These are phyloP conservation scores for Odontomachus brunneus DNA, from an alignment of 1,140 invertebrate species.

Conservation along the genomic window DNA sequence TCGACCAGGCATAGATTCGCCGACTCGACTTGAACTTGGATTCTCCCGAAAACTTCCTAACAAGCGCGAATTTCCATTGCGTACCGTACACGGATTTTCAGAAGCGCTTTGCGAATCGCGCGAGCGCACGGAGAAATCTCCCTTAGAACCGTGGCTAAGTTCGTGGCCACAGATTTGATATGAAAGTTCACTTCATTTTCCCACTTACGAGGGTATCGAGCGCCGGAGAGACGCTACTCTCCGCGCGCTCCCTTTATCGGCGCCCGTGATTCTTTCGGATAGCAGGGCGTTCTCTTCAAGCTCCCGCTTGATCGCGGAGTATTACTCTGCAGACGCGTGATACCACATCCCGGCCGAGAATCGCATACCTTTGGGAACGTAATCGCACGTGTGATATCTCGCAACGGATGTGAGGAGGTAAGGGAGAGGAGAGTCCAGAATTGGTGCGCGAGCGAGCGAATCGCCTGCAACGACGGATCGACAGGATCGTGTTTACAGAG, in stretches of 20 bases:
- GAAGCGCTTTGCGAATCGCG: neutral
- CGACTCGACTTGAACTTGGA: neutral
- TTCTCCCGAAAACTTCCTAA: constrained; percentile 44
- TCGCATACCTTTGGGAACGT: neutral
- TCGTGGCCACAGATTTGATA: constrained; percentile 61
- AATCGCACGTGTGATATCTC: neutral
- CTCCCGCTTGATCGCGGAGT: neutral
- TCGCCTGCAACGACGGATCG: neutral
- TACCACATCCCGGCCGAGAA: neutral
- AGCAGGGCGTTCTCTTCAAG: neutral
- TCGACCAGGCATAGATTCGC: constrained; percentile 1
- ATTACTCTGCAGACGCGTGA: neutral
- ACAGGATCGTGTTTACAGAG: neutral
- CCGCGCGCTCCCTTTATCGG: constrained; percentile 37
- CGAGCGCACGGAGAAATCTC: constrained; percentile 10
- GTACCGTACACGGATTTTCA: neutral
- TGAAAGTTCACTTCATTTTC: constrained; percentile 69
- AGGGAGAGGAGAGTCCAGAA: too few species aligned
- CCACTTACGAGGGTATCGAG: too few species aligned
- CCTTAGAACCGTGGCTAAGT: constrained; percentile 9
- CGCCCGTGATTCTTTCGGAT: constrained; percentile 7
- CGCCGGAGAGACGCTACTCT: too few species aligned
- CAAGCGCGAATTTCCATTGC: constrained; percentile 28
- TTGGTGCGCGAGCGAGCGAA: neutral
- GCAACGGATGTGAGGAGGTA: too few species aligned